Base-by-base conservation (phyloP, 2,888 invertebrate genomes). In the Sipha maydis region DNA sequence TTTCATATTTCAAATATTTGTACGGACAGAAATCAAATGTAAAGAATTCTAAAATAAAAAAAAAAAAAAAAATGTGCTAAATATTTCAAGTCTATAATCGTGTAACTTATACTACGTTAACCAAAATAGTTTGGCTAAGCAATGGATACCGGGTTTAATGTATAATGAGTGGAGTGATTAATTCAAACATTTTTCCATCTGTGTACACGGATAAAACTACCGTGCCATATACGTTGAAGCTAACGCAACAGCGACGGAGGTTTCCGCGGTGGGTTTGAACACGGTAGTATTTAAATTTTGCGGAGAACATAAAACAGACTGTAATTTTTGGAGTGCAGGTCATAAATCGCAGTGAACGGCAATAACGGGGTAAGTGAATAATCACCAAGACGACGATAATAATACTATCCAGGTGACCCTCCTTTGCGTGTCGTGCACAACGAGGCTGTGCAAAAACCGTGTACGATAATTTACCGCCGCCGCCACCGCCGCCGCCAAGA, bases 361-460 rank as follows among this genome's bases (percentile, higher is more conserved):
- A 83, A 34, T 75, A 86, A 86, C 34, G 84, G 76, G 56, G 75
- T 83, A 73, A 79, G 79, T 88, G 86, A 88, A 88, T 88, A 86
- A 86, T 80, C 79, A 71, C 41, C 56, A 25, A 31, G 31, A 83
- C 77, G 77, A 77, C 80, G 86, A 28, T 71, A 61, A 80, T 67
- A n/a, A 85, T 69, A 82, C 75, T 88, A 73, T 88, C 88, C 80
- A 82, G 88, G 88, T 88, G 82, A 80, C 88, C 77, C 77, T 31
- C 9, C 21, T 48, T 9, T 38, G 41, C 21, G 54, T 84, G 38
- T 67, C 67, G 25, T 34, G 31, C 48, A 11, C 11, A 34, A 31
- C 61, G 69, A n/a, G 48, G 48, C 48, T 71, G 28, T 82, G 38
- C 82, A 38, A 83, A 83, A 83, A 73, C 54, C 54, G 61, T 73